Base-by-base conservation (phyloP, 2,888 invertebrate species). In the Acheta domesticus region DNA sequence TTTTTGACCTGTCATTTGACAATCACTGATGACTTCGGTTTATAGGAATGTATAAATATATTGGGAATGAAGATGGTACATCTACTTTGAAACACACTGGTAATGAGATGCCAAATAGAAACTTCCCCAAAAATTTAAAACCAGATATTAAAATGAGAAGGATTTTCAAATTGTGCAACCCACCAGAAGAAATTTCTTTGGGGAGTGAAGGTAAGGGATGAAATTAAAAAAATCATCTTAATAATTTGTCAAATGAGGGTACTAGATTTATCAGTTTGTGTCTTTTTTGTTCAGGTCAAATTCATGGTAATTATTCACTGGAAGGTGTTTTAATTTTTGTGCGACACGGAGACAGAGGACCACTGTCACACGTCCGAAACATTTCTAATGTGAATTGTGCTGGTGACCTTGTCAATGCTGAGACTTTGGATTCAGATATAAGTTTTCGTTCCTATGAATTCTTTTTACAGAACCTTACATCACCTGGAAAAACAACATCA, bases 291-390 rank as follows among this genome's bases (percentile, higher is more conserved):
- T 19, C 83, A 90, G 86, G 89, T 84, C 86, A 86, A 84, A 83
- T 89, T 84, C 88, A 88, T 82, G 90, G 90, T 20, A 89, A 91
- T 79, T 91, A 92, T 89, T 87, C 90, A 75, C 86, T 94, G 74
- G 92, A 92, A 85, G 94, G 93, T 11, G 90, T 94, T 3, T 86
- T 96, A 74, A 89, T 95, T 78, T 88, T 96, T 77, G 92, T 95
- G 8, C 89, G 97, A 20, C 97, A 97, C 85, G 97, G 97, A 0
- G 97, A 97, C 86, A 89, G 97, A 77, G 96, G 96, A 0, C 95
- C 97, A 0, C 89, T 97, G 82, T 93, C 94, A 14, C 94, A 95
- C 85, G 91, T 97, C 1, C 90, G 92, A 79, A 94, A 93, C 81
- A 93, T 95, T 74, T 92, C 93, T 78, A 90, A 90, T 79, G 89